Conservation (phyloP, 2,113 vertebrate genomes). For the Plotosus lineatus region DNA sequence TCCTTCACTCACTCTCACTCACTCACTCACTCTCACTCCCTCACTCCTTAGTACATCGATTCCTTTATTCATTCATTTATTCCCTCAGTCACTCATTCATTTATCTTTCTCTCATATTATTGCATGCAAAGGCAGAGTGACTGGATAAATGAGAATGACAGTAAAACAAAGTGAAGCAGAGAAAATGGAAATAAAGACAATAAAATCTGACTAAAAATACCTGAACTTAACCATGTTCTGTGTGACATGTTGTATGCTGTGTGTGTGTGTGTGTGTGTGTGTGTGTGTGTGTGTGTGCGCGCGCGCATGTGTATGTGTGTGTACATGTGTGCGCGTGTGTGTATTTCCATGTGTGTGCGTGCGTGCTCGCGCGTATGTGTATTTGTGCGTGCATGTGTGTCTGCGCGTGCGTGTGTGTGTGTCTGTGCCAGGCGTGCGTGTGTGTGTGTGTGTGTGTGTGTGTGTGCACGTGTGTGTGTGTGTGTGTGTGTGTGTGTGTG, state of each 20-base stretch:
- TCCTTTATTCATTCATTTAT: no score
- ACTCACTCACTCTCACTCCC: no score
- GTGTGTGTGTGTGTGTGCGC: background rate
- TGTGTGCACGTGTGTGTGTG: background rate
- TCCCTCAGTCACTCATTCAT: no score
- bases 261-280: background rate
- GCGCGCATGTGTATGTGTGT: background rate
- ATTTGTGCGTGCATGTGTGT: background rate
- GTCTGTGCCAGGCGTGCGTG: background rate
- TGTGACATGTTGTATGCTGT: background rate
- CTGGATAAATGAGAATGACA: background rate
- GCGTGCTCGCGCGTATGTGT: background rate
- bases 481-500: constrained; percentile 1
- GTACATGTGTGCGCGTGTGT: background rate
- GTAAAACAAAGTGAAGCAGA: background rate
- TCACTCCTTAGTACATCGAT: no score
- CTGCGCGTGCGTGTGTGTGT: background rate
- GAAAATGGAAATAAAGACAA: background rate
- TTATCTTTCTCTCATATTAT: no score
- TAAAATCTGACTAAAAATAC: background rate
- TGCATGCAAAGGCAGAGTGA: no score
- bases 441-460: background rate
- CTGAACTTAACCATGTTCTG: background rate
- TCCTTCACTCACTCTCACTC: background rate
- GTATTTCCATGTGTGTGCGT: background rate